Evolutionary conservation across 2,797 vertebrate genomes (phyloP), one percentile per base, ranked within the genome.

Genomic region (Microcaecilia unicolor): DNA sequence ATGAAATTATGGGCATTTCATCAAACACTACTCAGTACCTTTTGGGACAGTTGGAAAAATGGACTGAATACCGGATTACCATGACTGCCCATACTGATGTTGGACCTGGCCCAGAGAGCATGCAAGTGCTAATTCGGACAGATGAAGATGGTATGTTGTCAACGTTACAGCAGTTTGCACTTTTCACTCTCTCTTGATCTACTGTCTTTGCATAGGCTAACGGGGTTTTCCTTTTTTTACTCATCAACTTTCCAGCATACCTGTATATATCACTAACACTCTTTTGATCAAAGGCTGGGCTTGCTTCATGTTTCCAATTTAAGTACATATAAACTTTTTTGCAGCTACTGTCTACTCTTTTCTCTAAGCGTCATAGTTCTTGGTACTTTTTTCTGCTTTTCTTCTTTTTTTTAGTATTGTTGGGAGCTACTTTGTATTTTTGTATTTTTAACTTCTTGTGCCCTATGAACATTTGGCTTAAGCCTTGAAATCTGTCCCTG

Each of bases 81-180:
- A 89, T 99, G 72, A 89, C 76, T 34, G 94, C 94, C 72, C 89
- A 93, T 65, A 99, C 95, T 35, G 91, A 96, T 63, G 90, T 92
- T 41, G 96, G 96, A 80, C 85, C 90, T 48, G 93, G 96, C 78
- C 96, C 96, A 8, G 90, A 96, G 74, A 98, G 96, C 75, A 69
- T 85, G 51, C 86, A 90, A 31, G 75, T 91, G 70, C 83, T 96
- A 75, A 71, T 93, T 82, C 94, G 96, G 78, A 98, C 96, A 48
- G 92, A 98, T 88, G 96, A 99, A 89, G 96, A 99, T 88, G 96
- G 96, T 99, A 99, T 90, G 96, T 98, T 88, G 72, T 61, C 75
- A 77, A 63, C 65, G 66, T 72, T 76, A 36, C 70, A 51, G 72
- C 72, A 40, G 40, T 72, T 70, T 74, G 62, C 67, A 31, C 66